Conservation (phyloP, 92 coral and sea anemone species). For the Paramuricea clavata region DNA sequence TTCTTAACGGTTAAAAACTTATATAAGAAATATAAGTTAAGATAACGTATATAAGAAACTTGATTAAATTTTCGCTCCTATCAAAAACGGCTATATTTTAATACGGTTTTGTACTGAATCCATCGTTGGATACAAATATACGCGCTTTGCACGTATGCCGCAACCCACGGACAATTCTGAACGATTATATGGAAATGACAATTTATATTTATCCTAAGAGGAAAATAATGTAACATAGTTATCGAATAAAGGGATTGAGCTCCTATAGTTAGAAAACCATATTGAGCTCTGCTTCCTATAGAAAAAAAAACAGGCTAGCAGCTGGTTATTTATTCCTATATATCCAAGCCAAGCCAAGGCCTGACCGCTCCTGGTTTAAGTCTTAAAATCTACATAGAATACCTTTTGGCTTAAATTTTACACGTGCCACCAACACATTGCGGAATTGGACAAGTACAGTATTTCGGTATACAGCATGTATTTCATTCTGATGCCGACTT, state of each 20-base stretch:
- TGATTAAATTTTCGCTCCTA: neutral
- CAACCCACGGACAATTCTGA: neutral
- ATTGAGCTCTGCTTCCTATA: neutral
- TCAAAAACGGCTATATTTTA: neutral
- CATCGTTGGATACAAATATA: neutral
- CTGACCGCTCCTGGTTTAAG: neutral
- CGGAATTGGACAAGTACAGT: neutral
- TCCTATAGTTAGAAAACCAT: neutral
- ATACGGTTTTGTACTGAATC: neutral
- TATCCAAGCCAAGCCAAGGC: neutral
- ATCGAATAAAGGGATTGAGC: neutral
- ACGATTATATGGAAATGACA: neutral
- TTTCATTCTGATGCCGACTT: neutral
- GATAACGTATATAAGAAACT: neutral
- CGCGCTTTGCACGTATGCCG: neutral
- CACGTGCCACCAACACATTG: neutral
- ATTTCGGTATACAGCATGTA: neutral
- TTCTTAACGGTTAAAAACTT: neutral
- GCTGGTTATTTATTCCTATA: neutral
- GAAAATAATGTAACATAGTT: neutral
- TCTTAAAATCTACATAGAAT: neutral
- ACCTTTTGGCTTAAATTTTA: neutral
- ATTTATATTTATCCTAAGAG: neutral
- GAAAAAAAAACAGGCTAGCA: neutral
- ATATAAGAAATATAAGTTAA: too few relatives aligned